These are phyloP conservation scores for Standfussiana lucernea DNA, from an alignment of 2,888 invertebrate species.

Conservation along the genomic window DNA sequence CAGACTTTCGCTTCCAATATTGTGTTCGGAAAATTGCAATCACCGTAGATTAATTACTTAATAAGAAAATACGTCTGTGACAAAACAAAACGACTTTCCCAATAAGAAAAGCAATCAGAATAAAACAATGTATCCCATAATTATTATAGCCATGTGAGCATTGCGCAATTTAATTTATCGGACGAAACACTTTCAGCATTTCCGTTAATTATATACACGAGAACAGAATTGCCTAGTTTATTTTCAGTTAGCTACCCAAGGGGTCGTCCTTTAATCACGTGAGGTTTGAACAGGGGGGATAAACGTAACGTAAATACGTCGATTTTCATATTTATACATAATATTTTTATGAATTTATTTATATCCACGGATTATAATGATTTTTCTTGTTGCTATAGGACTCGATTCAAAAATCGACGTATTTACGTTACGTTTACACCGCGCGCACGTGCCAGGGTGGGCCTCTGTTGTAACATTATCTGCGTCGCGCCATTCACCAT, in stretches of 20 bases:
- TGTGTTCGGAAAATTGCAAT: neutral
- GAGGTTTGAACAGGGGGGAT: too few relatives aligned
- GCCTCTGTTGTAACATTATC: slow-evolving; percentile 29
- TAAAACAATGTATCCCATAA: neutral
- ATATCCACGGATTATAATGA: neutral
- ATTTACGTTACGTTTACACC: neutral
- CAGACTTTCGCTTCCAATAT: neutral
- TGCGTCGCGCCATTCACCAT: slow-evolving; percentile 1
- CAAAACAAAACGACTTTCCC: neutral
- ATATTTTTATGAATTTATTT: neutral
- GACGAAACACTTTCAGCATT: neutral
- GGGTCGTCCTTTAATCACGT: too few relatives aligned
- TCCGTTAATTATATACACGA: neutral
- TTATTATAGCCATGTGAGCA: neutral
- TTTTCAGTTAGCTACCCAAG: neutral
- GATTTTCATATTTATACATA: too few relatives aligned
- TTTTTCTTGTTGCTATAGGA: neutral
- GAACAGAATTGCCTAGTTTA: neutral
- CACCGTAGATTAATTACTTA: too few relatives aligned
- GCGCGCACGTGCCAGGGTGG: neutral
- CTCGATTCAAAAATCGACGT: neutral
- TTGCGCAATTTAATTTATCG: slow-evolving; percentile 6
- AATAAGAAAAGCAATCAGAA: neutral
- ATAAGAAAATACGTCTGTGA: neutral
- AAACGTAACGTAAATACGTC: too few relatives aligned